Percentiles rank a stretch among this genome's conserved stretches.
These are phyloP conservation scores for Cephalotes varians DNA, from an alignment of 2,888 invertebrate species.

Conservation along the genomic window DNA sequence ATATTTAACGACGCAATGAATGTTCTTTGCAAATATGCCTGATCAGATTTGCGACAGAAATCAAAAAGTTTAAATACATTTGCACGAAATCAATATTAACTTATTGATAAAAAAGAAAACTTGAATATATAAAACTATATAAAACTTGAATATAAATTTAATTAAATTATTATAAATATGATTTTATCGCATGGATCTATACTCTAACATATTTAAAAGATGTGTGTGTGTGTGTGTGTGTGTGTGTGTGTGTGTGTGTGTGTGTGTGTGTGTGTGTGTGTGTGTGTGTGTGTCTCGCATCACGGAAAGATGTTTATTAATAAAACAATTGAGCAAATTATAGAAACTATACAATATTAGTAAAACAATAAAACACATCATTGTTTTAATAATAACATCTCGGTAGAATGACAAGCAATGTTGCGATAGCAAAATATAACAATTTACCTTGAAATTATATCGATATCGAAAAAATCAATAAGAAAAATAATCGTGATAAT, in stretches of 20 bases:
- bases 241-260: no score
- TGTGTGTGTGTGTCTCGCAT: no score
- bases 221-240: no score
- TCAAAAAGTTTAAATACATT: not conserved
- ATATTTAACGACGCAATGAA: slow-evolving; percentile 11
- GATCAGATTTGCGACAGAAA: not conserved
- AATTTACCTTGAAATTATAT: slow-evolving; percentile 47
- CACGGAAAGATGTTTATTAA: no score
- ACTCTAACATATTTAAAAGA: not conserved
- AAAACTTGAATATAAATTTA: not conserved
- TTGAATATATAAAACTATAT: not conserved
- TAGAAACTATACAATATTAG: no score
- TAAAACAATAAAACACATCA: no score
- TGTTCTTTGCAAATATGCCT: not conserved
- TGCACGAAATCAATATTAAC: not conserved
- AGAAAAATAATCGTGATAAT: slow-evolving; percentile 50
- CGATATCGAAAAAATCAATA: slow-evolving; percentile 5
- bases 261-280: no score
- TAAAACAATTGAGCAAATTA: no score
- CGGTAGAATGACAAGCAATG: not conserved
- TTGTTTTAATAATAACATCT: not conserved
- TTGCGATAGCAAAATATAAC: not conserved
- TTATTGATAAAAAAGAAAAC: not conserved
- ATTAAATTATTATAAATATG: not conserved
- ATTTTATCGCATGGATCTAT: not conserved